phyloP scores from a whole-genome alignment of 2,888 invertebrate genomes.

The Chrysolina oricalcia region DNA sequence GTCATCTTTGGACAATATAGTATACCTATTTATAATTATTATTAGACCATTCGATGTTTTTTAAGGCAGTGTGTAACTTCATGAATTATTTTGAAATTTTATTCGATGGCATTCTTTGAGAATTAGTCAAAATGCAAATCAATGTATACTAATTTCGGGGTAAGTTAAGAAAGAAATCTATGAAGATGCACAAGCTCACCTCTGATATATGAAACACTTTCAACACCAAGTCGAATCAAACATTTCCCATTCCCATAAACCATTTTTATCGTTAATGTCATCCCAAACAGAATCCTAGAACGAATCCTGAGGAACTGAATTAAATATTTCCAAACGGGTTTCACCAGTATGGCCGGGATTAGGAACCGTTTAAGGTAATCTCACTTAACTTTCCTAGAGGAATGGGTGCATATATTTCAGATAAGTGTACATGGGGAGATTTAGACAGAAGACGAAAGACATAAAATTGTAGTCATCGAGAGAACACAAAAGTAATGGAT shows the following conservation, averaged over 20 bases:
- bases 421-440: slow-evolving; percentile 43
- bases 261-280: slow-evolving; percentile 7
- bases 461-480: slow-evolving; percentile 47
- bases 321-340: slow-evolving; percentile 43
- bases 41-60: no score
- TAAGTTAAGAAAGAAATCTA: background rate
- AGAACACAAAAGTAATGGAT: slow-evolving; percentile 48
- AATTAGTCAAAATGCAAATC: no score
- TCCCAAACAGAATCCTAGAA: slow-evolving; percentile 30
- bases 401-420: slow-evolving; percentile 54
- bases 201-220: background rate
- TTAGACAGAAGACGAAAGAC: slow-evolving; percentile 42
- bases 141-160: no score
- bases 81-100: no score
- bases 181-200: background rate
- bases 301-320: slow-evolving; percentile 38
- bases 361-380: slow-evolving; percentile 52
- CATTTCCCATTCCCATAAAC: slow-evolving; percentile 24
- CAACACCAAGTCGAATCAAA: background rate
- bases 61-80: no score
- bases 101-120: no score
- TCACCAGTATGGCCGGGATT: slow-evolving; percentile 46
- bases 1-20: no score
- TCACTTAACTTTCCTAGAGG: slow-evolving; percentile 44
- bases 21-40: no score